Evolutionary conservation across 1,140 invertebrate species (phyloP).

Genomic region (Acromyrmex echinatior): DNA sequence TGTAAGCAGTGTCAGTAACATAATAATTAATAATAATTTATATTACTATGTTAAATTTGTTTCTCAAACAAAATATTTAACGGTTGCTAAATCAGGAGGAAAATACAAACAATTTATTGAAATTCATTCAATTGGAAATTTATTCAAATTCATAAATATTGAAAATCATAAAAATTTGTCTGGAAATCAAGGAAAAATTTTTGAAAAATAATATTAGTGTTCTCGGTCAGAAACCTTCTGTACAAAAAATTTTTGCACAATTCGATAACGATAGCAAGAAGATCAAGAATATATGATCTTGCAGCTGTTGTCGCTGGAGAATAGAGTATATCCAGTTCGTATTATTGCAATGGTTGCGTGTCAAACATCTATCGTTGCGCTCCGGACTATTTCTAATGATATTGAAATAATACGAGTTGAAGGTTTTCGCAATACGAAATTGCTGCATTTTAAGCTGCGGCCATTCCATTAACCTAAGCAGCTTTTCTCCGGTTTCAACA

Average conservation of each 20-base stretch:
- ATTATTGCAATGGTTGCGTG: not conserved
- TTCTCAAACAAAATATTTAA: too few relatives aligned
- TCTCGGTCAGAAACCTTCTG: not conserved
- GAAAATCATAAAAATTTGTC: too few relatives aligned
- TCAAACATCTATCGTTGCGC: not conserved
- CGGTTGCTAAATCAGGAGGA: too few relatives aligned
- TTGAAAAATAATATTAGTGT: not conserved
- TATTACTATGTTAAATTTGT: too few relatives aligned
- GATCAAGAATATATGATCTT: not conserved
- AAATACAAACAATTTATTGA: too few relatives aligned
- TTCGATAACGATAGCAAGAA: not conserved
- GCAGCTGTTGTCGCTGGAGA: not conserved
- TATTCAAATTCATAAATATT: too few relatives aligned
- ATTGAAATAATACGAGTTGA: conserved; percentile 36
- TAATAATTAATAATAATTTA: too few relatives aligned
- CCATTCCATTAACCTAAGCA: not conserved
- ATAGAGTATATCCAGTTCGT: not conserved
- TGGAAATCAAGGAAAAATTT: too few relatives aligned
- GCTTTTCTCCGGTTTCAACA: not conserved
- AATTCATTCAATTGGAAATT: too few relatives aligned
- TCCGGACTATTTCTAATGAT: not conserved
- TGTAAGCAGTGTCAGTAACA: too few relatives aligned
- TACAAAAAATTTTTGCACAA: not conserved
- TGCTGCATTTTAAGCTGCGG: conserved; percentile 8
- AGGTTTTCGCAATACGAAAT: conserved; percentile 18